Base-by-base conservation (phyloP, 2,113 vertebrate species). In the Pterophyllum scalare region DNA sequence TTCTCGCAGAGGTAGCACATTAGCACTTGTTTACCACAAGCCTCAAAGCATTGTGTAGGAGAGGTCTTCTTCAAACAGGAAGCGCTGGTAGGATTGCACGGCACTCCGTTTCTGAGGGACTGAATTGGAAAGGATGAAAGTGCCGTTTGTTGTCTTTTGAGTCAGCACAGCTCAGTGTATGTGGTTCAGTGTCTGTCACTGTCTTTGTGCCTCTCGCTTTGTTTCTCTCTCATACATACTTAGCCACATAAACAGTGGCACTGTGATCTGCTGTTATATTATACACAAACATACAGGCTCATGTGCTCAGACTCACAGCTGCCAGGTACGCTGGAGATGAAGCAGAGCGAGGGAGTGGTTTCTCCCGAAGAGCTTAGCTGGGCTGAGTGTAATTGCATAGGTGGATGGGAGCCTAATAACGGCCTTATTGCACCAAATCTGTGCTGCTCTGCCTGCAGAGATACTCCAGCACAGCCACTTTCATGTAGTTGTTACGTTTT, bases 351-450 rank as follows among this genome's bases (percentile, higher is more conserved):
- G 77, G 76, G 75, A 89, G 61, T 35, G 65, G 35, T 83, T 90
- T 62, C 85, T 87, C 83, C 67, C 33, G 1, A 72, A 75, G 78
- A 88, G 84, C 85, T 86, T 24, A 81, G 85, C 60, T 0, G 3
- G 49, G 52, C 74, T 81, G 7, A 81, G 75, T 83, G 80, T 91
- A 86, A 91, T 85, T 91, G 89, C 90, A 90, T 76, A 91, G 88
- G 88, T 90, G 84, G 77, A 86, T 43, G 19, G 64, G 74, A 84
- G 90, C 31, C 82, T 90, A 92, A 87, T 89, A 86, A 83, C 15
- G 7, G 19, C 20, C 64, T 85, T 74, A 84, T 64, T 75, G 81
- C 91, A 80, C n/a, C 82, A 81, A 84, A 85, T 89, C 38, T 78
- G 61, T 64, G 15, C 78, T 28, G 85, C 57, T 92, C 77, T 49